Conservation (phyloP, 2,888 invertebrate species). For the Apamea anceps region DNA sequence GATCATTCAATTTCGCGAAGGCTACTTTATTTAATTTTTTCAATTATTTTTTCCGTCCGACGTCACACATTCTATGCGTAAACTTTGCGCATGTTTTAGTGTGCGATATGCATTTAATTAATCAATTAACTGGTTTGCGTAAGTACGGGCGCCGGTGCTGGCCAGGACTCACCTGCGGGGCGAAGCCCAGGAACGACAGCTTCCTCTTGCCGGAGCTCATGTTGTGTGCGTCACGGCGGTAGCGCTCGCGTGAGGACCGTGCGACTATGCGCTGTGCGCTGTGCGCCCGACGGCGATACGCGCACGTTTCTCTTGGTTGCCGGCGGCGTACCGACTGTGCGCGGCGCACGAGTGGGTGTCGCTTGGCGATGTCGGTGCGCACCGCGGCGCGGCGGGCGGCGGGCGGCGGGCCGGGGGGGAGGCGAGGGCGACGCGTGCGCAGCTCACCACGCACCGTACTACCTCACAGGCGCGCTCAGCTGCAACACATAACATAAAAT, state of each 20-base stretch:
- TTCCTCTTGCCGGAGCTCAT: slow-evolving; percentile 92
- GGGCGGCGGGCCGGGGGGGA: background rate
- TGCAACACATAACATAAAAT: background rate
- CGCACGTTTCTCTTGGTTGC: slow-evolving; percentile 53
- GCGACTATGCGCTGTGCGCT: slow-evolving; percentile 5
- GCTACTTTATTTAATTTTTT: slow-evolving; percentile 12
- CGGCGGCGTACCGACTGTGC: slow-evolving; percentile 67
- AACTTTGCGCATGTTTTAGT: slow-evolving; percentile 9
- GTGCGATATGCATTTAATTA: slow-evolving; percentile 26
- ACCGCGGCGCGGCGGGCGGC: background rate
- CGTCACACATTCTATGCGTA: slow-evolving; percentile 3
- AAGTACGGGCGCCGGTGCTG: background rate
- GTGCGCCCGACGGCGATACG: slow-evolving; percentile 34
- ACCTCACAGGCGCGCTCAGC: background rate
- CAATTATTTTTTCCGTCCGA: slow-evolving; percentile 11
- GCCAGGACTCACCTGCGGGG: slow-evolving; percentile 88
- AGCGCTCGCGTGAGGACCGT: slow-evolving; percentile 3
- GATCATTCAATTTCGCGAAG: slow-evolving; percentile 25
- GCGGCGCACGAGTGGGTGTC: slow-evolving; percentile 30
- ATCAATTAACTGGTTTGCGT: background rate
- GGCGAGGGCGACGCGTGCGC: background rate
- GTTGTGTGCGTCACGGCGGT: slow-evolving; percentile 43
- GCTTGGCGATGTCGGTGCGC: slow-evolving; percentile 31
- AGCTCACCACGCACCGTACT: background rate
- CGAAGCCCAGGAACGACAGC: slow-evolving; percentile 93